Percentiles rank a stretch among this genome's conserved stretches.
phyloP scores from a whole-genome alignment of 2,888 invertebrate genomes.

The Euplagia quadripunctaria region DNA sequence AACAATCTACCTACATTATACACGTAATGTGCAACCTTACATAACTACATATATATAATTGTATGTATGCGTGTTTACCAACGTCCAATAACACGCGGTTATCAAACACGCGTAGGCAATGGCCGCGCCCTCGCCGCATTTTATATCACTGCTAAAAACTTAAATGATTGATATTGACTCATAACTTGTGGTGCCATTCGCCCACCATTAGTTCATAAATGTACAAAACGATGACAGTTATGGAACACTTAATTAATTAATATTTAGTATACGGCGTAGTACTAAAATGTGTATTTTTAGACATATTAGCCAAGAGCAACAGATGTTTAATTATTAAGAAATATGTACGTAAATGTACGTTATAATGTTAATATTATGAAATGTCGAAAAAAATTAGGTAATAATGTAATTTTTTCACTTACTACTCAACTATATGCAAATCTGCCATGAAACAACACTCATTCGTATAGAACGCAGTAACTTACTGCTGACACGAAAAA shows the following conservation, averaged over 20 bases:
- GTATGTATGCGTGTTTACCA: neutral
- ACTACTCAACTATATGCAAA: neutral
- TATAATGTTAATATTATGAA: neutral
- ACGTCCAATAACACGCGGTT: slow-evolving; percentile 16
- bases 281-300: slow-evolving; percentile 1
- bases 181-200: slow-evolving; percentile 7
- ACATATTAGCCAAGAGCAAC: neutral
- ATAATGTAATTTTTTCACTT: neutral
- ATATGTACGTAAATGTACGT: neutral
- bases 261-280: slow-evolving; percentile 31
- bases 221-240: slow-evolving; percentile 26
- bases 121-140: slow-evolving; percentile 27
- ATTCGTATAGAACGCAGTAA: neutral
- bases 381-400: neutral
- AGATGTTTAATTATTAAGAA: neutral
- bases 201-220: slow-evolving; percentile 29
- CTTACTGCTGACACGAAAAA: neutral
- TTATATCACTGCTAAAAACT: slow-evolving; percentile 30
- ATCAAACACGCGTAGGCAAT: slow-evolving; percentile 34
- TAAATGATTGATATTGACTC: slow-evolving; percentile 33
- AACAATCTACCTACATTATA: neutral
- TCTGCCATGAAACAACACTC: neutral
- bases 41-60: neutral
- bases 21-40: neutral
- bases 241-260: slow-evolving; percentile 39